Evolutionary conservation across 2,113 vertebrate genomes (phyloP).

Genomic region (Ia io): DNA sequence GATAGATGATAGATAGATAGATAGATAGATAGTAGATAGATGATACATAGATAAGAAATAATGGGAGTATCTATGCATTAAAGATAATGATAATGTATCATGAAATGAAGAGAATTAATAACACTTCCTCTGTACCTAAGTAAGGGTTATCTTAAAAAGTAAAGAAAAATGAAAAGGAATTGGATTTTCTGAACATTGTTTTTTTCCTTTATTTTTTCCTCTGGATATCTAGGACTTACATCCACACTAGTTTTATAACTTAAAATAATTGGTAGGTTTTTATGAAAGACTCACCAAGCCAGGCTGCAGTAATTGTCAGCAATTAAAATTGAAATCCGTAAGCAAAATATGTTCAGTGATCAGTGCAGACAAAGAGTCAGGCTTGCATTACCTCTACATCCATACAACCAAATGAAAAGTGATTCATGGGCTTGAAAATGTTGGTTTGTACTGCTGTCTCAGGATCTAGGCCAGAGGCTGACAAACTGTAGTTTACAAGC

Average conservation of each 20-base stretch:
- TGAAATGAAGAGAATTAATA: background rate
- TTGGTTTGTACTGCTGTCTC: background rate
- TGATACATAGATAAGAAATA: background rate
- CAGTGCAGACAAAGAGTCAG: background rate
- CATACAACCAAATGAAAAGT: background rate
- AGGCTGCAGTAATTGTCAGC: background rate
- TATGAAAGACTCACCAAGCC: background rate
- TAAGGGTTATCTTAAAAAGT: background rate
- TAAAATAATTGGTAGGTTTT: background rate
- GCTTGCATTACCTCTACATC: background rate
- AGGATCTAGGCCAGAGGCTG: background rate
- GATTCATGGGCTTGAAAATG: background rate
- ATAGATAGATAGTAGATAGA: background rate
- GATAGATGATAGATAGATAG: too few relatives aligned
- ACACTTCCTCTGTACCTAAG: background rate
- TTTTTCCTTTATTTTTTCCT: background rate
- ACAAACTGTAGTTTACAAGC: background rate
- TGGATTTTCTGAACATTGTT: background rate
- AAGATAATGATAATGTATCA: background rate
- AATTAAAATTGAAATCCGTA: background rate
- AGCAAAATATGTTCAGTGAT: background rate
- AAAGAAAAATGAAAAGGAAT: background rate
- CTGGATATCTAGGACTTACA: background rate
- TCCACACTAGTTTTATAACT: background rate
- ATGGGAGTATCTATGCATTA: background rate